A percentile compares a stretch with the other conserved stretches of the same genome.
phyloP scores from a whole-genome alignment of 2,797 vertebrate species.

The Brotula barbata region DNA sequence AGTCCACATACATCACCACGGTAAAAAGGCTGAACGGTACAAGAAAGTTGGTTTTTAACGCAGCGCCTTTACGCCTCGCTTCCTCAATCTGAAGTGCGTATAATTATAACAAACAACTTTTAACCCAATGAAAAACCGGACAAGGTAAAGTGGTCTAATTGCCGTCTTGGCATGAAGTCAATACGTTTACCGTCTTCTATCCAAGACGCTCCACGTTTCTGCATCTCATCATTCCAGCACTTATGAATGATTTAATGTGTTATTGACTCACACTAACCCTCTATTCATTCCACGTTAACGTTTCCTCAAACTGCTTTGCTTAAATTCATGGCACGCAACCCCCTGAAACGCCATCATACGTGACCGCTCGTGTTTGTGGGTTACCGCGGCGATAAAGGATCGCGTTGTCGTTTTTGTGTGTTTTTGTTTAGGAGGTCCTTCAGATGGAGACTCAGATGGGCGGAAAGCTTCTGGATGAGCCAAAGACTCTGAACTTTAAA shows the following conservation, averaged over 20 bases:
- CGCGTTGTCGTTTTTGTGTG: slow-evolving; percentile 11
- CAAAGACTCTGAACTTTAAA: slow-evolving; percentile 96
- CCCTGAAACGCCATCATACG: too few relatives aligned
- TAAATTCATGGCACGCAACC: slow-evolving; percentile 31
- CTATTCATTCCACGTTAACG: too few relatives aligned
- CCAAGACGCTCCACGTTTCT: slow-evolving; percentile 36
- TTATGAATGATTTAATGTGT: slow-evolving; percentile 28
- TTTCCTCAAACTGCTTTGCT: slow-evolving; percentile 27
- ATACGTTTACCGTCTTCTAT: slow-evolving; percentile 31
- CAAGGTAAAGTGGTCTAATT: too few relatives aligned
- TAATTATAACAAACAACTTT: too few relatives aligned
- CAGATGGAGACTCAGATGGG: slow-evolving; percentile 97
- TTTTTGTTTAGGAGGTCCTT: slow-evolving; percentile 86
- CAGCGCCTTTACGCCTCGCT: too few relatives aligned
- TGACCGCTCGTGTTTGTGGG: slow-evolving; percentile 21
- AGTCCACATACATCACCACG: slow-evolving; percentile 22
- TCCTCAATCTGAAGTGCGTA: too few relatives aligned
- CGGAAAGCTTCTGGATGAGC: slow-evolving; percentile 95
- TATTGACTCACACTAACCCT: too few relatives aligned
- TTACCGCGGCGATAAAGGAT: slow-evolving; percentile 29
- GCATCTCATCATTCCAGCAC: slow-evolving; percentile 36
- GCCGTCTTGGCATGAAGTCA: slow-evolving; percentile 26
- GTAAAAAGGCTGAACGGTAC: too few relatives aligned
- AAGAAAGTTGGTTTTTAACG: too few relatives aligned
- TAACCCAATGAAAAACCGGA: too few relatives aligned